phyloP scores from a whole-genome alignment of 2,888 invertebrate genomes.

The Acronicta leporina region DNA sequence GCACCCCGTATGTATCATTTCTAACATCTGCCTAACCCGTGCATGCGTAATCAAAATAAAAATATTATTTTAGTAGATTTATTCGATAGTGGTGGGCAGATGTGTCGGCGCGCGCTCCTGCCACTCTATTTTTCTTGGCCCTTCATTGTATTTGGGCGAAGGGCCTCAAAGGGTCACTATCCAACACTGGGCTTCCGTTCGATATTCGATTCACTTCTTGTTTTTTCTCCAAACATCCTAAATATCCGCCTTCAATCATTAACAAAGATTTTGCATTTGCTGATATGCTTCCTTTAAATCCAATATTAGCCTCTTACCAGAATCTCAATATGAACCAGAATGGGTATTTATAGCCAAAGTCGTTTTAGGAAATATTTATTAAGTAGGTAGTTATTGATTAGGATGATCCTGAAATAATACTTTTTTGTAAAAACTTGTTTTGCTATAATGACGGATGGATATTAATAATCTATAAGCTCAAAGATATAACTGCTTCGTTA shows the following conservation, averaged over 20 bases:
- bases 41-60: constrained; percentile 87
- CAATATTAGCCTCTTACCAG: constrained; percentile 31
- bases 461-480: too few relatives aligned
- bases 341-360: not conserved
- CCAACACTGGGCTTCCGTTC: constrained; percentile 81
- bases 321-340: too few relatives aligned
- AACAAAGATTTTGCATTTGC: constrained; percentile 52
- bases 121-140: constrained; percentile 83
- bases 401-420: too few relatives aligned
- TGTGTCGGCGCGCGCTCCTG: constrained; percentile 75
- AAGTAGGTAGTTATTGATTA: too few relatives aligned
- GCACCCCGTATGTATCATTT: constrained; percentile 62
- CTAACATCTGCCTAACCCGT: constrained; percentile 86
- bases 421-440: too few relatives aligned
- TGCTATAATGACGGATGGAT: too few relatives aligned
- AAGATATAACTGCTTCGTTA: too few relatives aligned
- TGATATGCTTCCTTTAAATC: constrained; percentile 56
- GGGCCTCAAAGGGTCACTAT: constrained; percentile 83
- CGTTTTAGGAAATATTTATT: too few relatives aligned
- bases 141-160: constrained; percentile 81
- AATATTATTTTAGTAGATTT: constrained; percentile 89
- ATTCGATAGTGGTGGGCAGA: constrained; percentile 87
- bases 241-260: constrained; percentile 72
- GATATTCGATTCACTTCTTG: constrained; percentile 72
- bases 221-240: constrained; percentile 79